Conservation (phyloP, 1,140 invertebrate genomes). For the Heliconius congener region DNA sequence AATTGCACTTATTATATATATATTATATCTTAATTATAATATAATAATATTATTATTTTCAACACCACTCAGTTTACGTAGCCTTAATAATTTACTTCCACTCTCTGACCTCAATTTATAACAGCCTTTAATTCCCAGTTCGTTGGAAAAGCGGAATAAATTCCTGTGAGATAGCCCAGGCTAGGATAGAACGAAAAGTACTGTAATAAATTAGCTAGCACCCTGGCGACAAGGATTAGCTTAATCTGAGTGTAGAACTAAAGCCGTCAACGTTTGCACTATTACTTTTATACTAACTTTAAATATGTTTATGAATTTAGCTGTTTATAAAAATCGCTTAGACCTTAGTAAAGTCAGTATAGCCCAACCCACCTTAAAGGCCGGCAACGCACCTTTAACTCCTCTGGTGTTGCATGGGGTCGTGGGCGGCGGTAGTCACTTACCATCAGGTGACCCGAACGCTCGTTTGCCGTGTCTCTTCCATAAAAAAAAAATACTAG, state of each 20-base stretch:
- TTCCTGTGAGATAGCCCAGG: conserved; percentile 34
- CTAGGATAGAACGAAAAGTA: conserved; percentile 36
- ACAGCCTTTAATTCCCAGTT: conserved; percentile 27
- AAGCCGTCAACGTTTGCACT: conserved; percentile 22
- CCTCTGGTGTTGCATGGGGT: too few species aligned
- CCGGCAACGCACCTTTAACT: too few species aligned
- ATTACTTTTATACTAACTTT: conserved; percentile 10
- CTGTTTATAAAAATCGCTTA: background rate
- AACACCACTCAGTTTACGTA: conserved; percentile 6
- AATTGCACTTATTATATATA: background rate
- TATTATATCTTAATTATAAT: background rate
- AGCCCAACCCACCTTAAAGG: too few species aligned
- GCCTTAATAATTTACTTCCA: conserved; percentile 26
- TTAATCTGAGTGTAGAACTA: conserved; percentile 37
- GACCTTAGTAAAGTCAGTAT: background rate
- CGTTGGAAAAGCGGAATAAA: conserved; percentile 35
- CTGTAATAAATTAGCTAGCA: conserved; percentile 40
- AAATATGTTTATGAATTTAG: background rate
- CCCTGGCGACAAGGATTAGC: conserved; percentile 38
- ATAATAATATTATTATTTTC: conserved; percentile 1
- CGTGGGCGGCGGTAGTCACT: too few species aligned
- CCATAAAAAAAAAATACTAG: too few species aligned
- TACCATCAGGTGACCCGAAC: too few species aligned
- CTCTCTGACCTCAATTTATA: conserved; percentile 28
- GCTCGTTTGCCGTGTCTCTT: too few species aligned